Conservation (phyloP, 2,113 vertebrate species). For the Balaeniceps rex region DNA sequence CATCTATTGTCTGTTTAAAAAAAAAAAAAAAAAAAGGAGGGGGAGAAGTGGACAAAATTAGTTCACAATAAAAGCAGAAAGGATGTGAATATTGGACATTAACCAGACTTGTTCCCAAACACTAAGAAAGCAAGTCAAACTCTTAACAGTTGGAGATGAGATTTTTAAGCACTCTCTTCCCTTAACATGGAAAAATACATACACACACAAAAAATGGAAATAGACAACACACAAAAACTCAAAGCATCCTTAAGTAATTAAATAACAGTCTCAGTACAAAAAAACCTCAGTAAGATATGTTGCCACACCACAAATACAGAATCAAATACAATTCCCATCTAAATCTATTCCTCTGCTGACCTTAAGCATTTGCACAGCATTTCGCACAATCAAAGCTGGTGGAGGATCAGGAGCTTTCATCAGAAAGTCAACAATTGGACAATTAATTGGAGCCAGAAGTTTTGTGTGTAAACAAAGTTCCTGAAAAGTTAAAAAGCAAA, state of each 20-base stretch:
- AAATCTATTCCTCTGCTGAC: conserved; percentile 63
- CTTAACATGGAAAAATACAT: not conserved
- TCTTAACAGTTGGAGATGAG: rapidly evolving
- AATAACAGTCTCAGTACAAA: not conserved
- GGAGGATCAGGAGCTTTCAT: conserved; percentile 94
- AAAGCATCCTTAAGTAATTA: not conserved
- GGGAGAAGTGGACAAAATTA: not conserved
- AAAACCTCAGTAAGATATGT: not conserved
- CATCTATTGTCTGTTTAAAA: conserved; percentile 83
- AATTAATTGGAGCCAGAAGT: conserved; percentile 84
- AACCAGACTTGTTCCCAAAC: not conserved
- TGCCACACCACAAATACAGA: not conserved
- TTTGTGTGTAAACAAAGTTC: conserved; percentile 95
- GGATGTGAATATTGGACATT: not conserved
- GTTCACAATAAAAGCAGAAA: not conserved
- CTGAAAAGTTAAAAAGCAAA: conserved; percentile 59
- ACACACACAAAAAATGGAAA: not conserved
- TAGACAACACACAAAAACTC: not conserved
- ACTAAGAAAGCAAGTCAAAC: not conserved
- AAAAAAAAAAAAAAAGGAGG: rapidly evolving
- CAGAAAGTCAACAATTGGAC: conserved; percentile 88
- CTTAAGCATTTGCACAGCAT: conserved; percentile 93
- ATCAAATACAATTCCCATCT: not conserved
- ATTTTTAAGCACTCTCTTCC: not conserved
- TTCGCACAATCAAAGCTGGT: conserved; percentile 81